These are phyloP conservation scores for Sminthopsis crassicaudata DNA, from an alignment of 2,113 vertebrate genomes.

Conservation along the genomic window DNA sequence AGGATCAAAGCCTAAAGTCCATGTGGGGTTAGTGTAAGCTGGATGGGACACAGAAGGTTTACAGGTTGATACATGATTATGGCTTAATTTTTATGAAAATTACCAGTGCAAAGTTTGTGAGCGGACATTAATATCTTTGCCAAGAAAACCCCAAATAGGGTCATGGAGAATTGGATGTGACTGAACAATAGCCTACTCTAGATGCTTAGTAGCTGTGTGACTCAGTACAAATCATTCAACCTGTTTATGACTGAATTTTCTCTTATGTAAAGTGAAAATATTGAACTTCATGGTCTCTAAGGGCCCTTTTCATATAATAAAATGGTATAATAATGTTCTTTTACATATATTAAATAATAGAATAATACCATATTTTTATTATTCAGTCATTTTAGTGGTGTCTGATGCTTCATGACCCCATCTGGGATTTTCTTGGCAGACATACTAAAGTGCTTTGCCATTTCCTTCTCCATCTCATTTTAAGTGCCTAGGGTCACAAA, in stretches of 20 bases:
- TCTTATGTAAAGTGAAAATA: neutral
- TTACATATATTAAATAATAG: no score
- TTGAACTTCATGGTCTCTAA: neutral
- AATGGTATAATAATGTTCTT: neutral
- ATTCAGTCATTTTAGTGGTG: neutral
- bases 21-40: neutral
- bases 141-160: no score
- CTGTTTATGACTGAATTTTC: neutral
- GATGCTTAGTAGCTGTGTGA: no score
- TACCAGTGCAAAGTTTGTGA: neutral
- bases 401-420: neutral
- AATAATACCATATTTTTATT: neutral
- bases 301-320: neutral
- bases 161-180: no score
- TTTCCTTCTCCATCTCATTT: no score
- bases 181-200: no score
- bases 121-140: neutral
- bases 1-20: neutral
- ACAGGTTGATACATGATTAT: neutral
- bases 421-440: neutral
- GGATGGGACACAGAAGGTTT: neutral
- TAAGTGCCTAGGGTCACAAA: no score
- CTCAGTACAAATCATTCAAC: neutral
- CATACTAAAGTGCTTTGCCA: neutral
- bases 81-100: neutral